Evolutionary conservation across 2,113 vertebrate genomes (phyloP).

Genomic region (Galemys pyrenaicus): DNA sequence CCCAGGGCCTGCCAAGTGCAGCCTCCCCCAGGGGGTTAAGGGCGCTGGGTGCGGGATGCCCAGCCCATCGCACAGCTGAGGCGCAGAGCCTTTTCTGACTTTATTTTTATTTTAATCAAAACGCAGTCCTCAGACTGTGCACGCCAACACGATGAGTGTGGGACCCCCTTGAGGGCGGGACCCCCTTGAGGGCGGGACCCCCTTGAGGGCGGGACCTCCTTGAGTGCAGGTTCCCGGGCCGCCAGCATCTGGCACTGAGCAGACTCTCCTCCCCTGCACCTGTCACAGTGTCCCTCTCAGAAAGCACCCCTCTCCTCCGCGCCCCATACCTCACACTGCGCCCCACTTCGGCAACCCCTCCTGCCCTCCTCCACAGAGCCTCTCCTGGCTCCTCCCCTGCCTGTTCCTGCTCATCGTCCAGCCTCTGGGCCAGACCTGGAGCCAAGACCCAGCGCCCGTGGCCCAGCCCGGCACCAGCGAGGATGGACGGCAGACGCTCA

Average conservation of each 20-base stretch:
- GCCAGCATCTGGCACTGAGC: neutral
- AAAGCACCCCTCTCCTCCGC: neutral
- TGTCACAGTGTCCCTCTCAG: neutral
- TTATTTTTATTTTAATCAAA: neutral
- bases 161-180: neutral
- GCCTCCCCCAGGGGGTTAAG: neutral
- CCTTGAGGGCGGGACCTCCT: rapidly evolving
- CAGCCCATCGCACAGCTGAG: neutral
- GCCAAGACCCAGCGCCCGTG: neutral
- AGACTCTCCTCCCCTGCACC: neutral
- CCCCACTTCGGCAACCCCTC: neutral
- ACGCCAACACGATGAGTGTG: too few species aligned
- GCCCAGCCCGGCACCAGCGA: neutral
- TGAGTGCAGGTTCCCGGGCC: neutral
- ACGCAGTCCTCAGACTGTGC: neutral
- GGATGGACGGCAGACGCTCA: rapidly evolving
- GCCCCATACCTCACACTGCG: neutral
- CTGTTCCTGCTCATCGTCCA: rapidly evolving
- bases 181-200: neutral
- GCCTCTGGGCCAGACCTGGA: too few species aligned
- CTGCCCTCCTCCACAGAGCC: neutral
- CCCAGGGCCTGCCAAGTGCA: neutral
- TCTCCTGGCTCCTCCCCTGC: neutral
- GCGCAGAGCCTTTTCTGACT: neutral
- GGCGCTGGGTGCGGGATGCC: neutral